phyloP scores from a whole-genome alignment of 2,797 vertebrate genomes.

The Lepus oiostolus region DNA sequence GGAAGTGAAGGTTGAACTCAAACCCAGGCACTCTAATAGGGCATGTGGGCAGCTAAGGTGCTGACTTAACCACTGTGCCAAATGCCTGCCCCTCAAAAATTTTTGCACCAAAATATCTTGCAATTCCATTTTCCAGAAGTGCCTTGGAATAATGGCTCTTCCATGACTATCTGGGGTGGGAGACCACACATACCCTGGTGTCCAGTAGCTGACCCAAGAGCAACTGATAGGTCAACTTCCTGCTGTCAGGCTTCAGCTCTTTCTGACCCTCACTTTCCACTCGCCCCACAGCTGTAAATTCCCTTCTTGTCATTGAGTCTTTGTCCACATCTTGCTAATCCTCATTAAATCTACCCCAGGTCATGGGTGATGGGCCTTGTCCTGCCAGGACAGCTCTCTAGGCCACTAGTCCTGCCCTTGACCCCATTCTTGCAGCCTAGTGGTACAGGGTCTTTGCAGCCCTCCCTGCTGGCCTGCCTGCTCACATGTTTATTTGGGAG shows the following conservation, averaged over 20 bases:
- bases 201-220: background rate
- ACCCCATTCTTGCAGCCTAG: background rate
- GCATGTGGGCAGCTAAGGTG: no score
- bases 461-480: background rate
- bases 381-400: background rate
- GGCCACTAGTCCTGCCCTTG: background rate
- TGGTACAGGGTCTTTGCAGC: background rate
- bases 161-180: no score
- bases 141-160: no score
- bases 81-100: no score
- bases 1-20: no score
- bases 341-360: no score
- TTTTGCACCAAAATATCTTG: no score
- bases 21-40: no score
- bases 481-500: no score
- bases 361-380: background rate
- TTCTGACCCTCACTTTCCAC: background rate
- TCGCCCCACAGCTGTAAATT: fast-evolving
- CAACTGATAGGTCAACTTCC: background rate
- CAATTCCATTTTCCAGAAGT: no score
- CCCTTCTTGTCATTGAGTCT: background rate
- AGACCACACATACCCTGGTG: no score
- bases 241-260: background rate
- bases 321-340: background rate
- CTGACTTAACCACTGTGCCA: no score